Conservation (phyloP, 1,140 invertebrate genomes). For the Platyscapa corneri region DNA sequence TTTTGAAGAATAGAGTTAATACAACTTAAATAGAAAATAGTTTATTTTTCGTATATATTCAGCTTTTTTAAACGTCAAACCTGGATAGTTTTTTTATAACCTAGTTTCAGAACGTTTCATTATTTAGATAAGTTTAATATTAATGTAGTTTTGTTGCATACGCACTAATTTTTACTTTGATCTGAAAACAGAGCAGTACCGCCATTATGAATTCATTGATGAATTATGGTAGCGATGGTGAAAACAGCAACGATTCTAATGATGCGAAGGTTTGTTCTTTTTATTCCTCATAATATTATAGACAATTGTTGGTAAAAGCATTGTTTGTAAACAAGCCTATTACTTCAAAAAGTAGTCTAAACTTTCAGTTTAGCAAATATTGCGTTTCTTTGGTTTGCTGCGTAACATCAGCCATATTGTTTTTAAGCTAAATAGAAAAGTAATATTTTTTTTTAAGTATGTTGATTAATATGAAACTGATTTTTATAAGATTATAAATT, state of each 20-base stretch:
- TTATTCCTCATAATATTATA: not conserved
- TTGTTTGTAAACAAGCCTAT: not conserved
- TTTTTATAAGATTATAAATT: not conserved
- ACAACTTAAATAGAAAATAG: not conserved
- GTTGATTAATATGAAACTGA: not conserved
- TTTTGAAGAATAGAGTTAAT: not conserved
- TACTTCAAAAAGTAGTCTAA: not conserved
- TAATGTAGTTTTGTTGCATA: not conserved
- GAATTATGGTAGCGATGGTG: conserved; percentile 72
- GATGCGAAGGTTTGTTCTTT: conserved; percentile 65
- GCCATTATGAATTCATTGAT: conserved; percentile 73
- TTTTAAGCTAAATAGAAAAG: conserved; percentile 12
- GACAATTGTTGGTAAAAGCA: not conserved
- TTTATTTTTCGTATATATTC: not conserved
- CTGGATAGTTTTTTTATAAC: no score
- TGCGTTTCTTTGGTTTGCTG: not conserved
- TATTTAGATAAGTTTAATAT: not conserved
- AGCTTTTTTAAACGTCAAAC: no score
- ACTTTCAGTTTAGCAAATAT: not conserved
- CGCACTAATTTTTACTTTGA: not conserved
- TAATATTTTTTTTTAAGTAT: not conserved
- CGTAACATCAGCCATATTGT: conserved; percentile 22
- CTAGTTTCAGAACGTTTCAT: not conserved
- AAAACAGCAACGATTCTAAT: conserved; percentile 71
- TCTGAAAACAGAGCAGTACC: conserved; percentile 5